Conservation (phyloP, 2,113 vertebrate species). For the Zootoca vivipara region DNA sequence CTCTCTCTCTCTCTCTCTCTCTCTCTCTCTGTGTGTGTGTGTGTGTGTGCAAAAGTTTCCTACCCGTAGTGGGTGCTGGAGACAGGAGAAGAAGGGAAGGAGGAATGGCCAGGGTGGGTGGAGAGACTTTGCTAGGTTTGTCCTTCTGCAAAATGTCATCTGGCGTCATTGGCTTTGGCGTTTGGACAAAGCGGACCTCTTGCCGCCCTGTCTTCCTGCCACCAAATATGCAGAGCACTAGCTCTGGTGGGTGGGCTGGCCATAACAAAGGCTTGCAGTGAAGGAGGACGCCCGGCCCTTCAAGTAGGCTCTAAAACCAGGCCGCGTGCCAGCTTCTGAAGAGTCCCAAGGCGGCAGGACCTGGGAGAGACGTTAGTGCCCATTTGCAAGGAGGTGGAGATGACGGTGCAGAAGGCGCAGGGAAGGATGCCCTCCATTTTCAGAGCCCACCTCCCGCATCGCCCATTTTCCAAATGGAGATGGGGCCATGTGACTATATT, state of each 20-base stretch:
- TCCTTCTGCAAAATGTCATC: not conserved
- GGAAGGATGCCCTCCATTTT: too few relatives aligned
- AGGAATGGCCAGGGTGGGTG: not conserved
- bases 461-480: not conserved
- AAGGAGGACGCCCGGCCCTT: not conserved
- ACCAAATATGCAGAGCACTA: constrained; percentile 11
- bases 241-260: not conserved
- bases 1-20: too few relatives aligned
- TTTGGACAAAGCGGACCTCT: constrained; percentile 14
- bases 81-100: not conserved
- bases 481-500: too few relatives aligned
- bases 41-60: too few relatives aligned
- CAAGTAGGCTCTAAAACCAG: not conserved
- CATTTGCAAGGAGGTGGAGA: too few relatives aligned
- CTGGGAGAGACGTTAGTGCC: not conserved
- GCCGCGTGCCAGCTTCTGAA: not conserved
- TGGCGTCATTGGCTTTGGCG: not conserved
- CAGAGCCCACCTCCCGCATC: too few relatives aligned
- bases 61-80: not conserved
- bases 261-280: not conserved
- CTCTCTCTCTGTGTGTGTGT: too few relatives aligned
- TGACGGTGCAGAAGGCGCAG: too few relatives aligned
- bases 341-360: not conserved
- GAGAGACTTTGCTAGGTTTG: not conserved
- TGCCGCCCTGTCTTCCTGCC: not conserved